Percentiles rank a stretch among this genome's conserved stretches.
These are phyloP conservation scores for Diaprepes abbreviatus DNA, from an alignment of 2,888 invertebrate species.

Conservation along the genomic window DNA sequence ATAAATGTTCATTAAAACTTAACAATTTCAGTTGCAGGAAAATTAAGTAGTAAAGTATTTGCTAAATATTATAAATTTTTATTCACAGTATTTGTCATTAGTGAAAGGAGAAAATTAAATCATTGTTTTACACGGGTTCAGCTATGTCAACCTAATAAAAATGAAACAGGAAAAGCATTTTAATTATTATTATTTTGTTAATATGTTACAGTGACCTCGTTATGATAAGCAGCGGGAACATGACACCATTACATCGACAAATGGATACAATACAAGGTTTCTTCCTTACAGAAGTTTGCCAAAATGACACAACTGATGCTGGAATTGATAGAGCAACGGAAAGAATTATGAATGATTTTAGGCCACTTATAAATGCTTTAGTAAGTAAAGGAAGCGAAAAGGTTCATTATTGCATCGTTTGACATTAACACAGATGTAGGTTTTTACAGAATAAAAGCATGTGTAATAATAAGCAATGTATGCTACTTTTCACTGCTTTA, in stretches of 20 bases:
- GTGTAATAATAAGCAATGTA: too few relatives aligned
- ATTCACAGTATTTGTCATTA: too few relatives aligned
- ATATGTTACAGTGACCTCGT: constrained; percentile 60
- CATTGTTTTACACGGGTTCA: too few relatives aligned
- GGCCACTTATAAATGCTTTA: constrained; percentile 66
- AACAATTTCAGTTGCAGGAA: too few relatives aligned
- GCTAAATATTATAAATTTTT: too few relatives aligned
- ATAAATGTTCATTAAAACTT: too few relatives aligned
- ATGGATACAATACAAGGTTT: constrained; percentile 68
- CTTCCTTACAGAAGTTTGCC: constrained; percentile 66
- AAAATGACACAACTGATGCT: constrained; percentile 64
- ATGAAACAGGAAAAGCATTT: background rate
- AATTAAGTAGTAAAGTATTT: too few relatives aligned
- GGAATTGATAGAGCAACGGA: constrained; percentile 67
- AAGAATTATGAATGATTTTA: constrained; percentile 66
- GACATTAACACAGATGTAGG: too few relatives aligned
- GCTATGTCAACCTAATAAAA: too few relatives aligned
- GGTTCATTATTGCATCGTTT: background rate
- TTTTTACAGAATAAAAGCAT: too few relatives aligned
- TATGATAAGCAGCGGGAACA: constrained; percentile 63
- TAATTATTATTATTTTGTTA: constrained; percentile 43
- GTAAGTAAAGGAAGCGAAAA: constrained; percentile 61
- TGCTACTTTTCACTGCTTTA: too few relatives aligned
- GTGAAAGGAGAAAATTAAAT: too few relatives aligned
- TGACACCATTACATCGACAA: constrained; percentile 67